Conservation (phyloP, 2,797 vertebrate species). For the Falco berigora region DNA sequence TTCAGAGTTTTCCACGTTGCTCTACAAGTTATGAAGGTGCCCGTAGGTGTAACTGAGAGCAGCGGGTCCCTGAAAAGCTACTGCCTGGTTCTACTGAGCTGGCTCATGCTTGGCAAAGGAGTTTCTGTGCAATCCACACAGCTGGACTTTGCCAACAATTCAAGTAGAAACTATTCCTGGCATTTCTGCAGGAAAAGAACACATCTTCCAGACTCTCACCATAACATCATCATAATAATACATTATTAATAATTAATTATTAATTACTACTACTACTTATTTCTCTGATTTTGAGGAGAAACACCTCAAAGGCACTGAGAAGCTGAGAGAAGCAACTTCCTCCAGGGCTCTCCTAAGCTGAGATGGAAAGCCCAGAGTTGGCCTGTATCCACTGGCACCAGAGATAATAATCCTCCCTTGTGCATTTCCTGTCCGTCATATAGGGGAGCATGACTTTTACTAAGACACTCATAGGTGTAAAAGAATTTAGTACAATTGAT, state of each 20-base stretch:
- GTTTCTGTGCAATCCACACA: neutral
- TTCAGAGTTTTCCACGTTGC: neutral
- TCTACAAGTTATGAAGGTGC: neutral
- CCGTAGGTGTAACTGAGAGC: fast-evolving
- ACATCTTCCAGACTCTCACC: neutral
- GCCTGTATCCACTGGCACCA: neutral
- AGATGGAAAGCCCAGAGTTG: neutral
- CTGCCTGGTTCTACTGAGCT: neutral
- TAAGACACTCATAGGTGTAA: neutral
- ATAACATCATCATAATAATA: too few relatives aligned
- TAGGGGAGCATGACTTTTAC: neutral
- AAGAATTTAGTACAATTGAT: neutral
- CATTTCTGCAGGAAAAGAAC: neutral
- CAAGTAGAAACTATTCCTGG: neutral
- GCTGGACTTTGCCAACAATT: neutral
- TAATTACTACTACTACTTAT: neutral
- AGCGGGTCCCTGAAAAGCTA: neutral
- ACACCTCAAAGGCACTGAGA: neutral
- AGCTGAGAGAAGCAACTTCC: neutral
- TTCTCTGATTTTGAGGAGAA: neutral
- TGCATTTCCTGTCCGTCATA: neutral
- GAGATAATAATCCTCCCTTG: neutral
- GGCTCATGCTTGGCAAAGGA: neutral
- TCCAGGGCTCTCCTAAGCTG: neutral
- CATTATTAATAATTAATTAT: too few relatives aligned